phyloP scores from a whole-genome alignment of 2,113 vertebrate genomes.

The Amphilophus citrinellus region DNA sequence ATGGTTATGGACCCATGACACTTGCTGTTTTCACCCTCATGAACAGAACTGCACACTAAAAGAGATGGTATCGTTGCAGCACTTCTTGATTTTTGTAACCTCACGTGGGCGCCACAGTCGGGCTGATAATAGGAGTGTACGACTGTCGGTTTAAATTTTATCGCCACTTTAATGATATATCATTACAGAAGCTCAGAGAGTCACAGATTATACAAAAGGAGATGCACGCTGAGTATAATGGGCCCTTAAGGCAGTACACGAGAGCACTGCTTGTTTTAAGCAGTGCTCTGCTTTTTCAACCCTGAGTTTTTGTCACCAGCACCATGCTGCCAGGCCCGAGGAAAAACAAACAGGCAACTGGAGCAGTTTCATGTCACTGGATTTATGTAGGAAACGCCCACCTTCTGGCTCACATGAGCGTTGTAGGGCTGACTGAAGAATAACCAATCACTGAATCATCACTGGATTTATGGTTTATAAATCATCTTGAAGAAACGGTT shows the following conservation, averaged over 20 bases:
- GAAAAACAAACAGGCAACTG: conserved; percentile 38
- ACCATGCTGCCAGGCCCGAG: not conserved
- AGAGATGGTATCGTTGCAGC: not conserved
- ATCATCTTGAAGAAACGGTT: not conserved
- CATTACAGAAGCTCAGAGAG: not conserved
- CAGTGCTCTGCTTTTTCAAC: too few species aligned
- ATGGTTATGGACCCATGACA: not conserved
- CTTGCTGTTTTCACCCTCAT: not conserved
- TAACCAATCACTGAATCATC: not conserved
- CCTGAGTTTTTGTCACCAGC: conserved; percentile 24
- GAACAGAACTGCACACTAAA: not conserved
- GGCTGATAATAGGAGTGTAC: not conserved
- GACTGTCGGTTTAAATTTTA: not conserved
- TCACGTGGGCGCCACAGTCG: not conserved
- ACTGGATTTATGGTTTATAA: not conserved
- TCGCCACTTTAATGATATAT: not conserved
- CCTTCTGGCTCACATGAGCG: not conserved
- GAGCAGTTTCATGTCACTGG: conserved; percentile 1
- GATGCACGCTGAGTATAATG: not conserved
- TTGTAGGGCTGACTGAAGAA: not conserved
- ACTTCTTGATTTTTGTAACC: not conserved
- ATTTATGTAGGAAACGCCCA: not conserved
- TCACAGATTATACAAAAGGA: not conserved
- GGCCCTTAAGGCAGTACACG: not conserved
- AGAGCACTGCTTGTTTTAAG: not conserved